A percentile compares a stretch with the other conserved stretches of the same genome.
These are phyloP conservation scores for Nasonia oneida DNA, from an alignment of 2,888 invertebrate genomes.

Conservation along the genomic window DNA sequence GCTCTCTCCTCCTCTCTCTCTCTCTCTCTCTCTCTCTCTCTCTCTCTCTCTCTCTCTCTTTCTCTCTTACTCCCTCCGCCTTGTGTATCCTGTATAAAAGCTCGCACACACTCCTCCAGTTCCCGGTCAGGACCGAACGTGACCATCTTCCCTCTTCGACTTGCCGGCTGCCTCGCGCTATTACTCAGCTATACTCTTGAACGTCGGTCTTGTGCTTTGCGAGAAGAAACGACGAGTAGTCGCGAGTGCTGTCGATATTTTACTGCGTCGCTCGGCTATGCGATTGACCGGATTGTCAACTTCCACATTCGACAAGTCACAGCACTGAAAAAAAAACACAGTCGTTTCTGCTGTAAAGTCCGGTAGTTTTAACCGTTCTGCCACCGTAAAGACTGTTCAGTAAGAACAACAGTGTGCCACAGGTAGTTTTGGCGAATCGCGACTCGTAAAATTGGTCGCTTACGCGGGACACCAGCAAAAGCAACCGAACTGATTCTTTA, in stretches of 20 bases:
- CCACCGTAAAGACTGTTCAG: too few relatives aligned
- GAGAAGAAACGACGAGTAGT: neutral
- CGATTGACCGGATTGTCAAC: slow-evolving; percentile 19
- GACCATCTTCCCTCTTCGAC: slow-evolving; percentile 50
- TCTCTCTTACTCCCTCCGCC: neutral
- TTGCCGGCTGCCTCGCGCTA: neutral
- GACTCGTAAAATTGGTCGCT: too few relatives aligned
- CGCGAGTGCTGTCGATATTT: slow-evolving; percentile 20
- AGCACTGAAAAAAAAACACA: too few relatives aligned
- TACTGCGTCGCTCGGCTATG: neutral
- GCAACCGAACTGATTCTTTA: too few relatives aligned
- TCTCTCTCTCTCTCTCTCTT: neutral
- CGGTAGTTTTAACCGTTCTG: too few relatives aligned
- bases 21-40: neutral
- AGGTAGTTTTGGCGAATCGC: too few relatives aligned
- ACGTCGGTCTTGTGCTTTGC: neutral
- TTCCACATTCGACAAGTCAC: neutral
- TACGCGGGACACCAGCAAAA: too few relatives aligned
- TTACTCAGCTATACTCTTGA: neutral
- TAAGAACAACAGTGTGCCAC: too few relatives aligned
- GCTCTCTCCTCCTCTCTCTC: neutral
- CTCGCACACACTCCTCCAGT: neutral
- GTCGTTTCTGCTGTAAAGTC: too few relatives aligned
- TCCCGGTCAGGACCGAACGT: slow-evolving; percentile 61
- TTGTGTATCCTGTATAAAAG: neutral